A percentile compares a stretch with the other conserved stretches of the same genome.
Evolutionary conservation across 2,797 vertebrate genomes (phyloP).

Genomic region (Yasuhikotakia modesta): DNA sequence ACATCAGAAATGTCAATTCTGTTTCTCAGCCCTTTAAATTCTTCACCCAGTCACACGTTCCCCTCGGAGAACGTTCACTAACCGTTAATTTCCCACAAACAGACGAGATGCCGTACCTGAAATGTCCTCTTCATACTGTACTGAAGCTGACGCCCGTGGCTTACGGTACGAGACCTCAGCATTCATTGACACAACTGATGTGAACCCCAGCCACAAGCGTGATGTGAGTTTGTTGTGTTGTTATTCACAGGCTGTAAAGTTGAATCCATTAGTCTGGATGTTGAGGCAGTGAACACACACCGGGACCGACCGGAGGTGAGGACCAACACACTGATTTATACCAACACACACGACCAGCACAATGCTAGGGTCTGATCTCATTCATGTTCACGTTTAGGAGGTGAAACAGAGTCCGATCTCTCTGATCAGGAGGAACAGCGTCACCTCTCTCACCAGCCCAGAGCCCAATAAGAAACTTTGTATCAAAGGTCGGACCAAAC

Average conservation of each 20-base stretch:
- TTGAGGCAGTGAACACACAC: conserved; percentile 95
- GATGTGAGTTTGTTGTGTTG: background rate
- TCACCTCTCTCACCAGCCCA: conserved; percentile 95
- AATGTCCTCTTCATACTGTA: no score
- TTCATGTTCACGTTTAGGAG: conserved; percentile 80
- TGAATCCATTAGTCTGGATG: conserved; percentile 89
- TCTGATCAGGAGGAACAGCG: conserved; percentile 95
- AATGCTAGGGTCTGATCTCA: conserved; percentile 51
- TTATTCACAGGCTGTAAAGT: conserved; percentile 83
- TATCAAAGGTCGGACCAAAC: conserved; percentile 89
- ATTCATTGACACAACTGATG: background rate
- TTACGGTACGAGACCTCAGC: conserved; percentile 54
- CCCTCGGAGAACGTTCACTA: background rate
- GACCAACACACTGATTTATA: background rate
- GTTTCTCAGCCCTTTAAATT: background rate
- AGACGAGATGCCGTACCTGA: conserved; percentile 51
- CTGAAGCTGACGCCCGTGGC: no score
- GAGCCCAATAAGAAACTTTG: conserved; percentile 93
- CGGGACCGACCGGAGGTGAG: conserved; percentile 90
- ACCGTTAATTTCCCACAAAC: conserved; percentile 47
- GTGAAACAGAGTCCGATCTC: conserved; percentile 86
- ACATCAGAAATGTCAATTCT: background rate
- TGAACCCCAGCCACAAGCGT: background rate
- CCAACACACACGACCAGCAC: background rate
- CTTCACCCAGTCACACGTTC: background rate